Evolutionary conservation across 2,797 vertebrate species (phyloP).

Genomic region (Ctenopoma kingsleyae): DNA sequence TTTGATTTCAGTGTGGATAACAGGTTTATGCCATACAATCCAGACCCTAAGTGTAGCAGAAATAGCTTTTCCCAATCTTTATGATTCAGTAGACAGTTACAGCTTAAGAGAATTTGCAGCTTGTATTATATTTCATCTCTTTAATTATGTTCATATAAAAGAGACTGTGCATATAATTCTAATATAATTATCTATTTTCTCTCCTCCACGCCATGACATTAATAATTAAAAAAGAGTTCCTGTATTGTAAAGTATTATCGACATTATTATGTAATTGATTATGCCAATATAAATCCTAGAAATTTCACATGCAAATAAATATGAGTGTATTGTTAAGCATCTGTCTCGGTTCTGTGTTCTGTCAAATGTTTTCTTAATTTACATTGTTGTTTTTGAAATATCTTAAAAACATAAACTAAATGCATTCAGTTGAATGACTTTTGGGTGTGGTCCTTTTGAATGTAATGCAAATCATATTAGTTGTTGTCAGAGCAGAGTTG

Average conservation of each 20-base stretch:
- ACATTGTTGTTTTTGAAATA: background rate
- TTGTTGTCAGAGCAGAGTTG: background rate
- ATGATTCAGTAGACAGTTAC: constrained; percentile 66
- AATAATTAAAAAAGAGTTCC: constrained; percentile 5
- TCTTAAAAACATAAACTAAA: background rate
- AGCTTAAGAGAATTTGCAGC: constrained; percentile 39
- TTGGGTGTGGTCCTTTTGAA: constrained; percentile 56
- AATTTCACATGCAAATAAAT: constrained; percentile 59
- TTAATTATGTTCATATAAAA: constrained; percentile 40
- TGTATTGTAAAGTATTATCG: constrained; percentile 76
- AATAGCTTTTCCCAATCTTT: constrained; percentile 54
- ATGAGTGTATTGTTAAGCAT: constrained; percentile 43
- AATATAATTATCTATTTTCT: constrained; percentile 22
- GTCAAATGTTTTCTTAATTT: constrained; percentile 11
- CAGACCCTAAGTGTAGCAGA: constrained; percentile 41
- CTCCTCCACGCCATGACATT: constrained; percentile 8
- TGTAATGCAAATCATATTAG: constrained; percentile 63
- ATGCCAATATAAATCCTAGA: constrained; percentile 38
- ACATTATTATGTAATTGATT: constrained; percentile 50
- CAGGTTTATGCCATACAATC: constrained; percentile 57
- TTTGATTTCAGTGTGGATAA: constrained; percentile 69
- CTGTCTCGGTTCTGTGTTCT: constrained; percentile 29
- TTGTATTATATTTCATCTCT: constrained; percentile 51
- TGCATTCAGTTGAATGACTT: background rate
- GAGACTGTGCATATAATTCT: constrained; percentile 34